Percentiles rank a stretch among this genome's conserved stretches.
phyloP scores from a whole-genome alignment of 2,113 vertebrate genomes.

The Athene cunicularia region DNA sequence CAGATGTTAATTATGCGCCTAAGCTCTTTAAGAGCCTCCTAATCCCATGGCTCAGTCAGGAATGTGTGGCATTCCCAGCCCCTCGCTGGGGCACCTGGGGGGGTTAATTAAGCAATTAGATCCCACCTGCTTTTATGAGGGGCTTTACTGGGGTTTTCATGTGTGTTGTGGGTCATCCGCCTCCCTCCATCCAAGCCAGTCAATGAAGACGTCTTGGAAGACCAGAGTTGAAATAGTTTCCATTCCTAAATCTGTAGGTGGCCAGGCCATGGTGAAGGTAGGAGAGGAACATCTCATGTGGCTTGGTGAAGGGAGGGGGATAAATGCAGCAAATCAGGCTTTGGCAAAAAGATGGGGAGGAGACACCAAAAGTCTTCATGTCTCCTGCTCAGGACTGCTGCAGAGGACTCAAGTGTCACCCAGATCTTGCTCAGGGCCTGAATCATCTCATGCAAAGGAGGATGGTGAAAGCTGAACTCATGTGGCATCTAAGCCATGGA shows the following conservation, averaged over 20 bases:
- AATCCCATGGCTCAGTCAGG: background rate
- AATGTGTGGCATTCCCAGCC: slow-evolving; percentile 14
- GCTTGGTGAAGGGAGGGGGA: background rate
- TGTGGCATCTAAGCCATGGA: background rate
- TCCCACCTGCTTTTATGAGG: background rate
- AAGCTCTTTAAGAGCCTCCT: background rate
- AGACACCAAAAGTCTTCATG: background rate
- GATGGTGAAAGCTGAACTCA: background rate
- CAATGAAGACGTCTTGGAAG: background rate
- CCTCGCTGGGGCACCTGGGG: background rate
- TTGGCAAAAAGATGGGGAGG: background rate
- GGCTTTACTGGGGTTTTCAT: background rate
- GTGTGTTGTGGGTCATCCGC: fast-evolving
- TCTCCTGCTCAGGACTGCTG: background rate
- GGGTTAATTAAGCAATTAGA: background rate
- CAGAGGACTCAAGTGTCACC: background rate
- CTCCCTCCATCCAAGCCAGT: background rate
- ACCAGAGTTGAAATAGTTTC: background rate
- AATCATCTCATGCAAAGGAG: background rate
- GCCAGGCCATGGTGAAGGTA: background rate
- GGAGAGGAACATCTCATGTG: background rate
- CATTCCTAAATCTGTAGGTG: background rate
- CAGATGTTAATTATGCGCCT: background rate
- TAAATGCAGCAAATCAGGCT: background rate
- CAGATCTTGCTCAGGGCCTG: background rate